These are phyloP conservation scores for Cetoscarus ocellatus DNA, from an alignment of 2,797 vertebrate species.

Conservation along the genomic window DNA sequence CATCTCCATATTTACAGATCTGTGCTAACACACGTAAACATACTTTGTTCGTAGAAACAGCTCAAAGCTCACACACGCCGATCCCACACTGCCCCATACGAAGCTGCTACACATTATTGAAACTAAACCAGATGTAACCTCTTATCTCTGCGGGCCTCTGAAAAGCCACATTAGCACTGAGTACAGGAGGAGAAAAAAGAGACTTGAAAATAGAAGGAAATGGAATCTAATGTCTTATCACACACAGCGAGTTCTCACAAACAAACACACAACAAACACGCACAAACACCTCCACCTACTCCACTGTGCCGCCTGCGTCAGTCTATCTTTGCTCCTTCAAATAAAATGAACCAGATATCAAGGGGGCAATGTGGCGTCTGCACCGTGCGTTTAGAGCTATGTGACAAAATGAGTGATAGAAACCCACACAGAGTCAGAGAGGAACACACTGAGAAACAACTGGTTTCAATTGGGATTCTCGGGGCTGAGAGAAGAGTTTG, in stretches of 20 bases:
- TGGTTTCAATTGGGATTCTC: slow-evolving; percentile 71
- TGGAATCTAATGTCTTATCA: slow-evolving; percentile 61
- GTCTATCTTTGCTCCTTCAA: slow-evolving; percentile 58
- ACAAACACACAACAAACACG: slow-evolving; percentile 57
- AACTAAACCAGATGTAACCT: slow-evolving; percentile 95
- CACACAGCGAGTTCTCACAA: slow-evolving; percentile 41
- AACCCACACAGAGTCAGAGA: slow-evolving; percentile 50
- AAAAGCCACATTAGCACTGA: slow-evolving; percentile 87
- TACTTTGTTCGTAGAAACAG: too few relatives aligned
- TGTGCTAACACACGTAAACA: not conserved
- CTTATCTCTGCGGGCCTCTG: slow-evolving; percentile 89
- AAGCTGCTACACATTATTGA: slow-evolving; percentile 87
- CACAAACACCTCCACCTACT: slow-evolving; percentile 29
- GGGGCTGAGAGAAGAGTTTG: slow-evolving; percentile 34
- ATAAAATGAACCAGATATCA: slow-evolving; percentile 72
- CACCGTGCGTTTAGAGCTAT: slow-evolving; percentile 52
- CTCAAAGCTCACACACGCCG: slow-evolving; percentile 10
- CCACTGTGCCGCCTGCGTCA: slow-evolving; percentile 30
- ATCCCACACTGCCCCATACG: slow-evolving; percentile 75
- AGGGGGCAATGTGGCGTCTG: slow-evolving; percentile 53
- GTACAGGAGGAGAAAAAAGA: slow-evolving; percentile 56
- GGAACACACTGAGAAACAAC: slow-evolving; percentile 57
- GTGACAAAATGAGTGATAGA: slow-evolving; percentile 71
- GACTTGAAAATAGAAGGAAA: slow-evolving; percentile 62
- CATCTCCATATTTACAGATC: slow-evolving; percentile 19